Evolutionary conservation across 2,797 vertebrate species (phyloP).

Genomic region (Diceros bicornis): DNA sequence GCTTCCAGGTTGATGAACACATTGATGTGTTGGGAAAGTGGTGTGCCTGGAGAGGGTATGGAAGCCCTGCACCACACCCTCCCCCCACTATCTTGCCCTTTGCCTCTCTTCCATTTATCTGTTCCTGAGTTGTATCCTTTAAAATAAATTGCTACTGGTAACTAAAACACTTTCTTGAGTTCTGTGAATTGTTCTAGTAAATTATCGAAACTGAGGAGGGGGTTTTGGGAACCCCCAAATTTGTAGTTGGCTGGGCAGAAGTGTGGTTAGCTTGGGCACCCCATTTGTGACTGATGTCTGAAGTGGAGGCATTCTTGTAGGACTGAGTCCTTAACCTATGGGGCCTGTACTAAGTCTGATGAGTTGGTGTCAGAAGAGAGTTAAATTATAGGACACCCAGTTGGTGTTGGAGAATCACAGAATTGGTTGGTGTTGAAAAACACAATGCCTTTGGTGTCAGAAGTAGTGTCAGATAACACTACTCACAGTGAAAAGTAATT

Average conservation of each 20-base stretch:
- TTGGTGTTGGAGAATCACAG: constrained; percentile 8
- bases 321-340: neutral
- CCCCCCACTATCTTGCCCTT: neutral
- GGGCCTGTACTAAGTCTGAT: neutral
- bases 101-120: constrained; percentile 37
- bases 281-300: neutral
- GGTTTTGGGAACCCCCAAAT: neutral
- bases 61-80: neutral
- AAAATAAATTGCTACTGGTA: constrained; percentile 19
- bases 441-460: neutral
- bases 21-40: neutral
- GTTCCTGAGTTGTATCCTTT: neutral
- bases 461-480: neutral
- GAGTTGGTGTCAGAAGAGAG: neutral
- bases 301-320: neutral
- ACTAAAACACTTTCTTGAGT: constrained; percentile 24
- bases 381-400: neutral
- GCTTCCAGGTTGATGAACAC: neutral
- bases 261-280: neutral
- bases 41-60: neutral
- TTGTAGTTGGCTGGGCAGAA: neutral
- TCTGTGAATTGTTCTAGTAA: neutral
- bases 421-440: constrained; percentile 5
- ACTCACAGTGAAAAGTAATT: constrained; percentile 1
- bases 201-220: neutral